Evolutionary conservation across 2,888 invertebrate species (phyloP), one percentile per base, ranked within the genome.

Genomic region (Therioaphis trifolii): DNA sequence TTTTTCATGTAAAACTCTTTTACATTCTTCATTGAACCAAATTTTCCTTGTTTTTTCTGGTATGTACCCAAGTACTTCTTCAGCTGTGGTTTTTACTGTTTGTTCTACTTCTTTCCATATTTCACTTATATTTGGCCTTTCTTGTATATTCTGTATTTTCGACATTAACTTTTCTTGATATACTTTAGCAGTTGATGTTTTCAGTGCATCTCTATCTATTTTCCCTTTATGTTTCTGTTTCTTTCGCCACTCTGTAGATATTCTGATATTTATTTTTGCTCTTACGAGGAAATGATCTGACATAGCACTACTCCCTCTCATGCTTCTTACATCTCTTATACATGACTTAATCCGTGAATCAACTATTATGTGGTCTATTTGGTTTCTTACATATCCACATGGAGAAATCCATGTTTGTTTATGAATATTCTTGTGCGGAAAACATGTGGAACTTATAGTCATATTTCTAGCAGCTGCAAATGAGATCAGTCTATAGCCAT

Each of bases 1-100:
- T 49, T 49, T 72, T 72, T 72, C 49, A 18, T 72, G 27, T 52
- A 29, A 29, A 69, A 24, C n/a, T 15, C 7, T n/a, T 14, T 72
- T 72, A 52, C 72, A 72, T 29, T 72, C 72, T 4, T 72, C 72
- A 11, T 72, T 72, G 12, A 72, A 72, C 52, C 72, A 29, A 18
- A 0, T 52, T 72, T 52, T 52, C 29, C 18, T 72, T 72, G 72
- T 5, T n/a, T 49, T 72, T 72, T 29, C 27, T 52, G 72, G 18
- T 72, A 72, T 11, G 29, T 55, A 21, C 5, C 66, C 35, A 35
- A 66, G 66, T 21, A 66, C 66, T 66, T 66, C 40, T n/a, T 61
- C 27, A 40, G 35, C n/a, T 35, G 14, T 66, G n/a, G n/a, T 40
- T 66, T 66, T 55, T 35, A 66, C n/a, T 66, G 12, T 11, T 66